These are phyloP conservation scores for Paracyclopina nana DNA, from an alignment of 1,140 invertebrate genomes.

Conservation along the genomic window DNA sequence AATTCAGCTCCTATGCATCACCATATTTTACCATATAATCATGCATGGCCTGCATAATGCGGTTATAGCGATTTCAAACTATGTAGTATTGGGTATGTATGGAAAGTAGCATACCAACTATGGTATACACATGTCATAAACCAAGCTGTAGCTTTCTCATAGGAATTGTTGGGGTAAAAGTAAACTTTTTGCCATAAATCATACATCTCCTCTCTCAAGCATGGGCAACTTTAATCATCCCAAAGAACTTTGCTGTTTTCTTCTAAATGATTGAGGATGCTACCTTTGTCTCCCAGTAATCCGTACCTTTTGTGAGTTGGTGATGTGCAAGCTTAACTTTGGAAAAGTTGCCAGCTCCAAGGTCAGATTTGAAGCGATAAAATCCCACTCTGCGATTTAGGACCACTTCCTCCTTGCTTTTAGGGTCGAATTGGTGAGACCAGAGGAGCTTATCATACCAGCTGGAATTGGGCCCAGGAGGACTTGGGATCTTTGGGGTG, in stretches of 20 bases:
- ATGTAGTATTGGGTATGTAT: too few species aligned
- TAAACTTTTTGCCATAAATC: neutral
- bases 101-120: neutral
- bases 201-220: neutral
- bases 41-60: too few species aligned
- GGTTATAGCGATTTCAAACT: too few species aligned
- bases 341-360: slow-evolving; percentile 71
- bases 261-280: neutral
- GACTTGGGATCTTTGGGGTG: too few species aligned
- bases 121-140: neutral
- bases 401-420: slow-evolving; percentile 37
- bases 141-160: neutral
- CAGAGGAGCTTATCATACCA: too few species aligned
- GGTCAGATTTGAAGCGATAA: slow-evolving; percentile 42
- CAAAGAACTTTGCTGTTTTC: neutral
- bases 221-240: neutral
- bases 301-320: slow-evolving; percentile 54
- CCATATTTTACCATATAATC: neutral
- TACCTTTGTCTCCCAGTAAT: neutral
- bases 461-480: too few species aligned
- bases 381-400: slow-evolving; percentile 44
- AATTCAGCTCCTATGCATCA: neutral
- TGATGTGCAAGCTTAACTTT: slow-evolving; percentile 69
- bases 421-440: slow-evolving; percentile 28
- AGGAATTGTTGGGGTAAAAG: neutral